These are phyloP conservation scores for Tortrix viridana DNA, from an alignment of 2,888 invertebrate species.

Conservation along the genomic window DNA sequence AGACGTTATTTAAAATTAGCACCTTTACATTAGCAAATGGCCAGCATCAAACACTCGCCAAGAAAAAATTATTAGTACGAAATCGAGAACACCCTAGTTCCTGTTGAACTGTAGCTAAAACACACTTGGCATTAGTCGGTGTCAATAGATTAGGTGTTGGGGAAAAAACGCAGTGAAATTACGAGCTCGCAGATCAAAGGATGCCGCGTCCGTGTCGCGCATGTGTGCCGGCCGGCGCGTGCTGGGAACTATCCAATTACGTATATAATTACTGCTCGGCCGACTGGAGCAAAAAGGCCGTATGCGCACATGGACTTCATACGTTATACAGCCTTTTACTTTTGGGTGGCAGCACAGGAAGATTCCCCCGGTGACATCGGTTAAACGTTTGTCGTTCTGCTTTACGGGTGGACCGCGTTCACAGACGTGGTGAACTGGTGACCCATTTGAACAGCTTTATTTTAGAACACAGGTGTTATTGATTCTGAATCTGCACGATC, in stretches of 20 bases:
- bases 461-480: neutral
- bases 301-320: too few species aligned
- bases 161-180: slow-evolving; percentile 34
- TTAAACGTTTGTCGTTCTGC: slow-evolving; percentile 36
- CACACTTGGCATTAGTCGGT: slow-evolving; percentile 28
- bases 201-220: slow-evolving; percentile 48
- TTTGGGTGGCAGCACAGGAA: too few species aligned
- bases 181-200: slow-evolving; percentile 42
- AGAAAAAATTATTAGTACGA: neutral
- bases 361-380: slow-evolving; percentile 44
- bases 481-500: neutral
- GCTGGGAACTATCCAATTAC: slow-evolving; percentile 57
- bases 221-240: slow-evolving; percentile 49
- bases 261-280: slow-evolving; percentile 39
- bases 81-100: slow-evolving; percentile 19
- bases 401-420: slow-evolving; percentile 13
- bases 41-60: slow-evolving; percentile 1
- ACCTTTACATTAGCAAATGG: slow-evolving; percentile 2
- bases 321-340: too few species aligned
- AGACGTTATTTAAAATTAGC: neutral
- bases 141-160: slow-evolving; percentile 29
- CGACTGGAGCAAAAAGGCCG: too few species aligned
- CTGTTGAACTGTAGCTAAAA: slow-evolving; percentile 19
- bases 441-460: neutral
- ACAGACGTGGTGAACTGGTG: slow-evolving; percentile 9